These are phyloP conservation scores for Ariolimax columbianus DNA, from an alignment of 2,888 invertebrate genomes.

Conservation along the genomic window DNA sequence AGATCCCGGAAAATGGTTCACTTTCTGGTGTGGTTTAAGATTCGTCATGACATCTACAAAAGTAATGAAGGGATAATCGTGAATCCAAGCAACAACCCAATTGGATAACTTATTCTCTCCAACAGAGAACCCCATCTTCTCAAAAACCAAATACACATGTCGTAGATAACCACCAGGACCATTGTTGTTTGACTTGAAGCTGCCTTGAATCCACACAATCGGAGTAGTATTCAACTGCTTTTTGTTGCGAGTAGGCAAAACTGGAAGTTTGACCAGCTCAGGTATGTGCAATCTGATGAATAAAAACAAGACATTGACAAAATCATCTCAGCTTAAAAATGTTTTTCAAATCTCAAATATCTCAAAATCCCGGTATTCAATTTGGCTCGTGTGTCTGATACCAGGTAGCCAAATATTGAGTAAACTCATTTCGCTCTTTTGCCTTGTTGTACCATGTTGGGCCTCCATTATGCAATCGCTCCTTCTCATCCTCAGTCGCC, in stretches of 20 bases:
- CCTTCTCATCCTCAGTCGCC: too few species aligned
- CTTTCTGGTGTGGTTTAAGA: slow-evolving; percentile 86
- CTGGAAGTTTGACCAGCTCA: slow-evolving; percentile 53
- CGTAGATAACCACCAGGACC: slow-evolving; percentile 83
- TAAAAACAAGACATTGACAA: not conserved
- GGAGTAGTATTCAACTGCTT: slow-evolving; percentile 59
- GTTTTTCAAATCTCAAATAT: too few species aligned
- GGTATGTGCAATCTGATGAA: slow-evolving; percentile 24
- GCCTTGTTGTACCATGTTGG: too few species aligned
- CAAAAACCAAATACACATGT: slow-evolving; percentile 89
- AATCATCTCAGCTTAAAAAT: not conserved
- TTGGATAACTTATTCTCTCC: slow-evolving; percentile 74
- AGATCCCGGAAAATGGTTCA: slow-evolving; percentile 96
- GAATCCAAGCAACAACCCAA: slow-evolving; percentile 95
- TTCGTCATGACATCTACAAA: slow-evolving; percentile 81
- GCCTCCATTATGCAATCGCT: too few species aligned
- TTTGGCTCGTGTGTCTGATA: too few species aligned
- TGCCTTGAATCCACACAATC: slow-evolving; percentile 50
- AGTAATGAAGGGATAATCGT: slow-evolving; percentile 90
- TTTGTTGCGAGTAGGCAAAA: slow-evolving; percentile 64
- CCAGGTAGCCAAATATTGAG: too few species aligned
- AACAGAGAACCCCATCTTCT: slow-evolving; percentile 86
- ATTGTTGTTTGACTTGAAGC: slow-evolving; percentile 43
- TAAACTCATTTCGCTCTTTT: too few species aligned
- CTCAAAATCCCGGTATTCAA: too few species aligned